Base-by-base conservation (phyloP, 2,797 vertebrate species). In the Lagodon rhomboides region DNA sequence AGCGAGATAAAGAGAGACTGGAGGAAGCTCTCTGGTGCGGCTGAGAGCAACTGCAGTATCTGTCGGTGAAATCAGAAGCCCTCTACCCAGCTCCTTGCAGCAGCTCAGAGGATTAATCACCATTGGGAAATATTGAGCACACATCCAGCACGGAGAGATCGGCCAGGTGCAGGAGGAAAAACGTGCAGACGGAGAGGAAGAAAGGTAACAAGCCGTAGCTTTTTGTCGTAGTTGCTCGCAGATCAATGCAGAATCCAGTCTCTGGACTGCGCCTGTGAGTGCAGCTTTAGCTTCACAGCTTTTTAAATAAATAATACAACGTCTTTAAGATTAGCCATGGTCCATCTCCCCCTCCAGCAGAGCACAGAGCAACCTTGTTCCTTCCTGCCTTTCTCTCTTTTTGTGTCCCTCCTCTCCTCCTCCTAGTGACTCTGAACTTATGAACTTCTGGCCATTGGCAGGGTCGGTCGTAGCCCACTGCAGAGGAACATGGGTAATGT, bases 301-400 rank as follows among this genome's bases (percentile, higher is more conserved):
- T 95, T 95, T 95, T 94, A 93, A 96, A 96, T 95, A 95, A 95
- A 95, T 95, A 95, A 95, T 95, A 94, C 84, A 85, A 90, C 64
- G 90, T 94, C 93, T 94, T 95, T 87, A 87, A 91, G 89, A 95
- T 95, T 94, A 94, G 88, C 92, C 89, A 93, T 87, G 93, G 92
- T 94, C 89, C 91, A 93, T 93, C 92, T 94, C 93, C 86, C 84
- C 79, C 87, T 88, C 89, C 88, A 84, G 84, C 91, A 89, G 79
- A 85, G 82, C 90, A 85, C 47, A 73, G 85, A 90, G 80, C 83
- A 90, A 91, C 86, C 80, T 80, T 89, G 86, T 74, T 87, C 75
- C 70, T 78, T 83, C 85, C 73, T 86, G 69, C 69, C 85, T 84
- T 66, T 82, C 78, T 85, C 83, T 89, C 70, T 84, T 84, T 81